Percentiles rank a stretch among this genome's conserved stretches.
Conservation (phyloP, 1,140 invertebrate genomes). For the Anastrepha ludens region DNA sequence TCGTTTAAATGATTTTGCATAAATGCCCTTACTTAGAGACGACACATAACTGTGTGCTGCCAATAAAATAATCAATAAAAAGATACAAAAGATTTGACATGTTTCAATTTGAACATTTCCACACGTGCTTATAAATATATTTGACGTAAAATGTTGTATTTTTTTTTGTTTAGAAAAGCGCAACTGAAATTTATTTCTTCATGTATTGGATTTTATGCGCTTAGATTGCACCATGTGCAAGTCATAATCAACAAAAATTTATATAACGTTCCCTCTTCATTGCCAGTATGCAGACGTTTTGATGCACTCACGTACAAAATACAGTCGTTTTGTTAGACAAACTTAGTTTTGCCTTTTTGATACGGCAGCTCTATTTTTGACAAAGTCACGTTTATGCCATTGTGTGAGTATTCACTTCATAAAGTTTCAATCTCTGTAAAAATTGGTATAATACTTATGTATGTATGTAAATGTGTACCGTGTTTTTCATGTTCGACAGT, state of each 20-base stretch:
- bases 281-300: slow-evolving; percentile 15
- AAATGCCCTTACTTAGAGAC: neutral
- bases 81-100: neutral
- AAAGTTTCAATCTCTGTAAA: too few relatives aligned
- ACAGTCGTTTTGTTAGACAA: neutral
- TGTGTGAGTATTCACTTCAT: too few relatives aligned
- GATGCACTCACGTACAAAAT: slow-evolving; percentile 39
- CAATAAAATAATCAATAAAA: too few relatives aligned
- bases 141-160: too few relatives aligned
- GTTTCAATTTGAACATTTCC: neutral
- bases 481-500: too few relatives aligned
- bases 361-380: neutral
- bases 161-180: neutral
- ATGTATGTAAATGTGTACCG: too few relatives aligned
- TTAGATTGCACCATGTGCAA: neutral
- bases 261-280: neutral
- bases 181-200: neutral
- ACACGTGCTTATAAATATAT: neutral
- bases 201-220: slow-evolving; percentile 32
- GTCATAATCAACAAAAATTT: slow-evolving; percentile 36
- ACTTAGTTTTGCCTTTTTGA: neutral
- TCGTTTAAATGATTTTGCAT: too few relatives aligned
- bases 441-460: too few relatives aligned
- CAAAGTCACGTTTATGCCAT: neutral
- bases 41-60: neutral